Conservation (phyloP, 2,888 invertebrate genomes). For the Nysson spinosus region DNA sequence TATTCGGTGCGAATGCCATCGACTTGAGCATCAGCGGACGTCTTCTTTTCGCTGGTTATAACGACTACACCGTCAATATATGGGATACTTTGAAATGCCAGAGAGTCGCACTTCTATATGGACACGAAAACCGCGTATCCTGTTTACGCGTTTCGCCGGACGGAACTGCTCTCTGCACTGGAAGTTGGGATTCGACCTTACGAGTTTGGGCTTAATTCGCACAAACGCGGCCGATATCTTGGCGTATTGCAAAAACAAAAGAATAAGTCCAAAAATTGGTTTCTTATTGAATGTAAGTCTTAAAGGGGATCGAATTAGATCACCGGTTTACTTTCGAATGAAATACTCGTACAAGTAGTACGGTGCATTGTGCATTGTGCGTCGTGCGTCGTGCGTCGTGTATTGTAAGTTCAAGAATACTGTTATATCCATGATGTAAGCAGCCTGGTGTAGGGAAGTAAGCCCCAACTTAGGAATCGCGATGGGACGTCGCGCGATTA, state of each 20-base stretch:
- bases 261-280: constrained; percentile 5
- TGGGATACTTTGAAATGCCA: constrained; percentile 98
- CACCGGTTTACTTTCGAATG: constrained; percentile 20
- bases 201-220: constrained; percentile 81
- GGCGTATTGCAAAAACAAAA: constrained; percentile 7
- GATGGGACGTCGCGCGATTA: constrained; percentile 16
- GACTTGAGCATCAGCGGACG: constrained; percentile 98
- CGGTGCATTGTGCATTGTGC: constrained; percentile 10
- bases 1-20: constrained; percentile 98
- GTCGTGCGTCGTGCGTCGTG: no score
- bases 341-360: constrained; percentile 15
- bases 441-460: constrained; percentile 15
- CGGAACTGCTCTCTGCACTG: constrained; percentile 97
- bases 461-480: constrained; percentile 23
- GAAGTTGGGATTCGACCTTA: constrained; percentile 97
- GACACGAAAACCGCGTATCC: constrained; percentile 97
- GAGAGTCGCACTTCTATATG: constrained; percentile 93
- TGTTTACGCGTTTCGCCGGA: constrained; percentile 96
- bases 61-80: constrained; percentile 98
- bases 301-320: constrained; percentile 12
- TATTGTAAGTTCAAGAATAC: constrained; percentile 10
- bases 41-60: constrained; percentile 97
- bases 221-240: constrained; percentile 16
- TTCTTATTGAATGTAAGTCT: constrained; percentile 23
- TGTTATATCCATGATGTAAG: constrained; percentile 26